Percentiles rank a stretch among this genome's conserved stretches.
Evolutionary conservation across 2,888 invertebrate species (phyloP).

Genomic region (Phalangium opilio): DNA sequence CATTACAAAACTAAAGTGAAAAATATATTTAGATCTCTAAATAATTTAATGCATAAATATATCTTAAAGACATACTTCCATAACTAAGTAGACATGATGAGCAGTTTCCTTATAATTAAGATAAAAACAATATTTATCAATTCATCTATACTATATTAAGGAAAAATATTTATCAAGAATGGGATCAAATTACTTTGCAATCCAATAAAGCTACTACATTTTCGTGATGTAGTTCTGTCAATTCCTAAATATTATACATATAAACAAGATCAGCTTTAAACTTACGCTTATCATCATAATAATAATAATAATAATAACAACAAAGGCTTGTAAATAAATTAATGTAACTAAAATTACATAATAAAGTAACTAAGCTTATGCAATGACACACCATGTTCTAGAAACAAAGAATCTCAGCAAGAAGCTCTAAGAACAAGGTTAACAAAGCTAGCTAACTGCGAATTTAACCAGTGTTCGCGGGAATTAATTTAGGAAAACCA

Average conservation of each 20-base stretch:
- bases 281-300: too few species aligned
- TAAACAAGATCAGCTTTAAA: background rate
- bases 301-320: too few species aligned
- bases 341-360: too few species aligned
- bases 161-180: conserved; percentile 2
- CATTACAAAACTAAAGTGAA: conserved; percentile 80
- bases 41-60: background rate
- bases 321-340: too few species aligned
- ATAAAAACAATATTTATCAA: conserved; percentile 5
- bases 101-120: conserved; percentile 55
- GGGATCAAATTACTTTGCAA: conserved; percentile 58
- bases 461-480: too few species aligned
- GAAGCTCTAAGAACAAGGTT: background rate
- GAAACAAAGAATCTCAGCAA: background rate
- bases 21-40: conserved; percentile 19
- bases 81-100: conserved; percentile 88
- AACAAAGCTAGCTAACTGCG: too few species aligned
- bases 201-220: conserved; percentile 95
- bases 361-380: too few species aligned
- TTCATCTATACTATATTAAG: background rate
- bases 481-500: background rate
- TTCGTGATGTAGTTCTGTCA: conserved; percentile 92
- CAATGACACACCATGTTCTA: too few species aligned
- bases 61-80: conserved; percentile 66
- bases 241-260: conserved; percentile 48